These are phyloP conservation scores for Spilogale gracilis DNA, from an alignment of 2,113 vertebrate genomes.

Conservation along the genomic window DNA sequence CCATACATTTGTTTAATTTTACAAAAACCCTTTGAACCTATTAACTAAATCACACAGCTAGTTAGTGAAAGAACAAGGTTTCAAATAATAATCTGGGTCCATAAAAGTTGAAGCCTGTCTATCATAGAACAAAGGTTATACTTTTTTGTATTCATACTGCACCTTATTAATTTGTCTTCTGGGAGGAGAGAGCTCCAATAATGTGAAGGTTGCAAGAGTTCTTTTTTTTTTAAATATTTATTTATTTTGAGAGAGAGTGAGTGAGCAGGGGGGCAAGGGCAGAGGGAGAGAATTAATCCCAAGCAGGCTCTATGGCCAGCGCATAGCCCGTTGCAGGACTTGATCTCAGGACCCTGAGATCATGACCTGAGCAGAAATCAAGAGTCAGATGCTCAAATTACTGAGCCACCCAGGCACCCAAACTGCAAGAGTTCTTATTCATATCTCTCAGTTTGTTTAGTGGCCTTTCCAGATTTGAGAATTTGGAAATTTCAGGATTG, in stretches of 20 bases:
- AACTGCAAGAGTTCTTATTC: constrained; percentile 13
- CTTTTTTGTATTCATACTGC: neutral
- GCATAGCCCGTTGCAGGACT: neutral
- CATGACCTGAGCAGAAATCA: neutral
- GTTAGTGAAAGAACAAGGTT: constrained; percentile 22
- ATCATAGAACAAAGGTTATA: neutral
- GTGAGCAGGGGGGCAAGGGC: neutral
- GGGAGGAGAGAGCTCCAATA: neutral
- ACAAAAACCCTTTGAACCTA: neutral
- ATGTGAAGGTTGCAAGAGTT: neutral
- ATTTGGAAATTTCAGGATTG: neutral
- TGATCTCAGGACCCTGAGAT: neutral
- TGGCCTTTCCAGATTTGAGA: neutral
- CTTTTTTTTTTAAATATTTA: neutral
- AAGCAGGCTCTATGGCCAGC: too few species aligned
- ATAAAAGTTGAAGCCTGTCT: neutral
- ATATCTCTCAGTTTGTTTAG: neutral
- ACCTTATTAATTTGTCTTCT: constrained; percentile 34
- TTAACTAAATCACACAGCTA: constrained; percentile 6
- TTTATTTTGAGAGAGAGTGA: neutral
- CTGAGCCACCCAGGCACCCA: neutral
- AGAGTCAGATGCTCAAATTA: neutral
- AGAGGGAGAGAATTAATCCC: neutral
- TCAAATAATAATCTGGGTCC: neutral
- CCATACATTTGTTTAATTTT: constrained; percentile 44